phyloP scores from a whole-genome alignment of 1,140 invertebrate species.

The Helicoverpa armigera region DNA sequence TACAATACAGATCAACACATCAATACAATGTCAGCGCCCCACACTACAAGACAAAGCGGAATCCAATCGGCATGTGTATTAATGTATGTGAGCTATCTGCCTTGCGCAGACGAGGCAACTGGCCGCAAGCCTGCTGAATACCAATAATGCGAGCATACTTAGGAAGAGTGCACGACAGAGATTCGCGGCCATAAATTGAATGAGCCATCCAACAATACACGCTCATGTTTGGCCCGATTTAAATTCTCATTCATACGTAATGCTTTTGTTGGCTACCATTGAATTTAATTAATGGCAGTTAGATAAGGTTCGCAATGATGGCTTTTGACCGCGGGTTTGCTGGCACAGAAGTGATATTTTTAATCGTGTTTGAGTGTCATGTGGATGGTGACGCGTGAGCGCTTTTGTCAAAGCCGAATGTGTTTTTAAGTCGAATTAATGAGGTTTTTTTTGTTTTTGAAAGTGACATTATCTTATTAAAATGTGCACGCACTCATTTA shows the following conservation, averaged over 20 bases:
- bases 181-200: conserved; percentile 80
- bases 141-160: conserved; percentile 73
- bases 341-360: conserved; percentile 35
- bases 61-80: conserved; percentile 51
- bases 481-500: no score
- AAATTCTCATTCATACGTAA: conserved; percentile 63
- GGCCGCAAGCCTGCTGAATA: conserved; percentile 78
- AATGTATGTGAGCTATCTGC: conserved; percentile 71
- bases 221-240: conserved; percentile 67
- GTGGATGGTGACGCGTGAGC: conserved; percentile 1
- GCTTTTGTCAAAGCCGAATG: conserved; percentile 17
- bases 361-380: conserved; percentile 31
- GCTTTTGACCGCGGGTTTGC: conserved; percentile 36
- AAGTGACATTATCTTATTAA: no score
- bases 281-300: conserved; percentile 52
- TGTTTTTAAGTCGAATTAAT: conserved; percentile 15
- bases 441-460: not conserved
- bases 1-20: not conserved
- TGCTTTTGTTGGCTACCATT: conserved; percentile 51
- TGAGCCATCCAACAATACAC: conserved; percentile 65
- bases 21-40: not conserved
- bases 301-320: conserved; percentile 39
- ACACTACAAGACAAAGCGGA: conserved; percentile 61
- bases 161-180: conserved; percentile 74
- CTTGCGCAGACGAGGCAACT: conserved; percentile 67